A percentile compares a stretch with the other conserved stretches of the same genome.
Evolutionary conservation across 92 coral and sea anemone genomes (phyloP).

Genomic region (Heteractis magnifica): DNA sequence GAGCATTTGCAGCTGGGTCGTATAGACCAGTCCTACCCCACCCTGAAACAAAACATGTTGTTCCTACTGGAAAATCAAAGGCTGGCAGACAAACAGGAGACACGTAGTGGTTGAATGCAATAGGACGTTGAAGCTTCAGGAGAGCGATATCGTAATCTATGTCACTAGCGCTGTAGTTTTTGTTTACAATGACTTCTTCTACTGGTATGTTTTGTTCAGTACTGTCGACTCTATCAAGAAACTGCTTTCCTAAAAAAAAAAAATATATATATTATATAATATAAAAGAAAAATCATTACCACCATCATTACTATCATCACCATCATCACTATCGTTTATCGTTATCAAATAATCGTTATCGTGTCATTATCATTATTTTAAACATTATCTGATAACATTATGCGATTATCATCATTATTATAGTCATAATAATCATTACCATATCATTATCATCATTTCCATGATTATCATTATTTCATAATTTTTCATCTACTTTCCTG

Average conservation of each 20-base stretch:
- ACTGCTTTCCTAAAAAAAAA: conserved; percentile 51
- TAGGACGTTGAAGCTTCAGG: conserved; percentile 60
- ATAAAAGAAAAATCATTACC: too few relatives aligned
- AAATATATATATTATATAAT: neutral
- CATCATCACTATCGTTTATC: too few relatives aligned
- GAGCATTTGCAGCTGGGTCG: conserved; percentile 51
- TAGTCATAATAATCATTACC: too few relatives aligned
- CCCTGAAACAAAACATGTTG: conserved; percentile 77
- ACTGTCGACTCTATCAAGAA: conserved; percentile 54
- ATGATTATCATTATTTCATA: too few relatives aligned
- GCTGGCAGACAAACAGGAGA: conserved; percentile 82
- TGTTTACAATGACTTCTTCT: conserved; percentile 64
- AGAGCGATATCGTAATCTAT: conserved; percentile 83
- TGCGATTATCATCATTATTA: too few relatives aligned
- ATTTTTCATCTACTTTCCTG: too few relatives aligned
- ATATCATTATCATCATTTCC: too few relatives aligned
- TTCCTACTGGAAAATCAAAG: conserved; percentile 61
- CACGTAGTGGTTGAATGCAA: conserved; percentile 54
- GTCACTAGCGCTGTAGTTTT: conserved; percentile 29
- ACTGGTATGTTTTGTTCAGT: conserved; percentile 76
- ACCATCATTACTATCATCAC: too few relatives aligned
- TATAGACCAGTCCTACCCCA: conserved; percentile 66
- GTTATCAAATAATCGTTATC: too few relatives aligned
- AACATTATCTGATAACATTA: too few relatives aligned
- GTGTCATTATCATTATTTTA: too few relatives aligned